Conservation (phyloP, 2,797 vertebrate species). For the Sphaeramia orbicularis region DNA sequence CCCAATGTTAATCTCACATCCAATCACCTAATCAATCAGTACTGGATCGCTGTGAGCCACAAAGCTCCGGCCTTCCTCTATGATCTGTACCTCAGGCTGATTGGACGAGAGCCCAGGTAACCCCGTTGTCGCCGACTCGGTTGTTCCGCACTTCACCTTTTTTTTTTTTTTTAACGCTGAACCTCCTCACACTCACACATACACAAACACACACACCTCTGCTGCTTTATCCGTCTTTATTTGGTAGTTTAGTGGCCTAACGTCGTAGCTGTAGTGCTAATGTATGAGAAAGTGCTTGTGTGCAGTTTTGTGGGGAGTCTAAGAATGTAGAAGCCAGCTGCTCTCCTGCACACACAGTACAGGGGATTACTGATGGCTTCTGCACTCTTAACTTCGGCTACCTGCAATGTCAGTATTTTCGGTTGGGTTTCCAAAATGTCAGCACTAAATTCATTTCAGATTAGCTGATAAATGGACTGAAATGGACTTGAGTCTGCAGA, state of each 20-base stretch:
- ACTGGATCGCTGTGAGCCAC: conserved; percentile 99
- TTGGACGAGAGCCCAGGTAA: conserved; percentile 99
- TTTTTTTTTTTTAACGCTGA: no score
- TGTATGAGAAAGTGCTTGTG: conserved; percentile 65
- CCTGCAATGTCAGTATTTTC: conserved; percentile 22
- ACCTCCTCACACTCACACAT: neutral
- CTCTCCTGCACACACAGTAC: neutral
- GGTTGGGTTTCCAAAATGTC: conserved; percentile 41
- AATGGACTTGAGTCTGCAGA: conserved; percentile 10
- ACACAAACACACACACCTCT: conserved; percentile 77
- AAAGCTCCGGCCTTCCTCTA: conserved; percentile 99
- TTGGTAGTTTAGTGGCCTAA: conserved; percentile 44
- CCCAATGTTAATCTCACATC: conserved; percentile 99
- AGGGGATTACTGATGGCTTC: conserved; percentile 61
- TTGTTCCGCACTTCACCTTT: conserved; percentile 9
- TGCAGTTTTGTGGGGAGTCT: conserved; percentile 40
- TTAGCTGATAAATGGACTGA: conserved; percentile 18
- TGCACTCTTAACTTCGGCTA: conserved; percentile 63
- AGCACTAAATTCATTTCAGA: conserved; percentile 25
- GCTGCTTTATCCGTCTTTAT: no score
- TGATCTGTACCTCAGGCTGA: conserved; percentile 99
- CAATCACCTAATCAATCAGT: conserved; percentile 99
- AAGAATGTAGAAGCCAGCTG: conserved; percentile 80
- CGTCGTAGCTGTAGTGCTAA: conserved; percentile 43
- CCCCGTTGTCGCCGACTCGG: conserved; percentile 76